Percentiles rank a stretch among this genome's conserved stretches.
Evolutionary conservation across 1,140 invertebrate species (phyloP).

Genomic region (Neodiprion fabricii): DNA sequence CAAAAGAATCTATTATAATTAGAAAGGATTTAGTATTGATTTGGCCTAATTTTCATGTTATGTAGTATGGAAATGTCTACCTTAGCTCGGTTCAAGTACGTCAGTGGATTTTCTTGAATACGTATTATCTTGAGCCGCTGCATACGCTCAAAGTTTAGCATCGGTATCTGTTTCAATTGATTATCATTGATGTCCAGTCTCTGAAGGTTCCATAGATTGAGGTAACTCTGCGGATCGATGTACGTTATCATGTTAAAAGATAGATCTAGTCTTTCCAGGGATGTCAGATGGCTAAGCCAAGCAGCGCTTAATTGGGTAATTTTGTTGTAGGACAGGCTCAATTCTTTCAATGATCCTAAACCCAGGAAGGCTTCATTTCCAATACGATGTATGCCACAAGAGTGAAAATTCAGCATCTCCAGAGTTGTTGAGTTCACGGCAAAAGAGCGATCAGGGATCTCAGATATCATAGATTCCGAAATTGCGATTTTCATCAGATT

Average conservation of each 20-base stretch:
- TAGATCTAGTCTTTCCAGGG: slow-evolving; percentile 47
- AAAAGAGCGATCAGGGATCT: slow-evolving; percentile 36
- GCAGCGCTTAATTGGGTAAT: slow-evolving; percentile 31
- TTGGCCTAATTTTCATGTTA: too few relatives aligned
- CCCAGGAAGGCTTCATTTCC: slow-evolving; percentile 35
- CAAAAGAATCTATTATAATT: too few relatives aligned
- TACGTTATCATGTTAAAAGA: slow-evolving; percentile 44
- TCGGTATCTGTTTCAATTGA: slow-evolving; percentile 38
- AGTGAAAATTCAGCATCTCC: slow-evolving; percentile 39
- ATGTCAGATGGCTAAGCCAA: slow-evolving; percentile 41
- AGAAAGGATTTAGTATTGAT: too few relatives aligned
- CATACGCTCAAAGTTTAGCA: slow-evolving; percentile 33
- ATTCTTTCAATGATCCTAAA: slow-evolving; percentile 36
- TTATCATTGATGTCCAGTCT: slow-evolving; percentile 47
- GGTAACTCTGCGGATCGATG: slow-evolving; percentile 37
- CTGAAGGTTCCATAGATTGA: slow-evolving; percentile 34
- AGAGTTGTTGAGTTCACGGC: slow-evolving; percentile 30
- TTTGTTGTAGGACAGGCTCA: slow-evolving; percentile 44
- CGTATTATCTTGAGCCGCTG: slow-evolving; percentile 44
- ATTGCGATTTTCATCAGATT: not conserved
- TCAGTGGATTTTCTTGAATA: slow-evolving; percentile 46
- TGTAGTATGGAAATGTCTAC: slow-evolving; percentile 28
- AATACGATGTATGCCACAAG: slow-evolving; percentile 41
- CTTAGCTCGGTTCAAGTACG: slow-evolving; percentile 43
- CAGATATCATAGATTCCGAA: slow-evolving; percentile 31